Evolutionary conservation across 1,140 invertebrate species (phyloP).

Genomic region (Drosophila ohnishii): DNA sequence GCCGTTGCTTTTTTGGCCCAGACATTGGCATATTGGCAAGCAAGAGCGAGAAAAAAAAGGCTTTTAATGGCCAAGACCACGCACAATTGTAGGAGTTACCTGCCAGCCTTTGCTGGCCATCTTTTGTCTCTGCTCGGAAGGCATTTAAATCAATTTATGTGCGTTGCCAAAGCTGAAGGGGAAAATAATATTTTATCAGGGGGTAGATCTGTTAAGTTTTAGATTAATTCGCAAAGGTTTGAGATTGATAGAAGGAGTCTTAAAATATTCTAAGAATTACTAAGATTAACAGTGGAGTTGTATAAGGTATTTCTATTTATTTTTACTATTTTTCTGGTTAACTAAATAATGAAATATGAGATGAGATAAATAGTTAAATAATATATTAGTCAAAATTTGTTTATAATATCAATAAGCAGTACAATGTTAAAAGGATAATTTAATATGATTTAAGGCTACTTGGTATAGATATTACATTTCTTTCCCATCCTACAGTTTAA

Average conservation of each 20-base stretch:
- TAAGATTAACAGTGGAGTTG: rapidly evolving
- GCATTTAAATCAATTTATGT: constrained; percentile 63
- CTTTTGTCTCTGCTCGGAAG: constrained; percentile 13
- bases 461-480: too few relatives aligned
- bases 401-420: too few relatives aligned
- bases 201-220: constrained; percentile 6
- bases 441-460: too few relatives aligned
- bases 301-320: not conserved
- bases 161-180: not conserved
- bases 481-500: too few relatives aligned
- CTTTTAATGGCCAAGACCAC: constrained; percentile 57
- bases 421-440: too few relatives aligned
- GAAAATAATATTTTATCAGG: not conserved
- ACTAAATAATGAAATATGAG: too few relatives aligned
- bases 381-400: too few relatives aligned
- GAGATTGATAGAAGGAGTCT: too few relatives aligned
- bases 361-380: too few relatives aligned
- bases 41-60: constrained; percentile 3
- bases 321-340: not conserved
- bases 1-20: constrained; percentile 28
- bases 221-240: not conserved
- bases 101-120: constrained; percentile 1
- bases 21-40: constrained; percentile 37
- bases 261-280: not conserved
- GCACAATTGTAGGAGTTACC: constrained; percentile 68